Base-by-base conservation (phyloP, 1,140 invertebrate species). In the Akabosia matsudoensis region DNA sequence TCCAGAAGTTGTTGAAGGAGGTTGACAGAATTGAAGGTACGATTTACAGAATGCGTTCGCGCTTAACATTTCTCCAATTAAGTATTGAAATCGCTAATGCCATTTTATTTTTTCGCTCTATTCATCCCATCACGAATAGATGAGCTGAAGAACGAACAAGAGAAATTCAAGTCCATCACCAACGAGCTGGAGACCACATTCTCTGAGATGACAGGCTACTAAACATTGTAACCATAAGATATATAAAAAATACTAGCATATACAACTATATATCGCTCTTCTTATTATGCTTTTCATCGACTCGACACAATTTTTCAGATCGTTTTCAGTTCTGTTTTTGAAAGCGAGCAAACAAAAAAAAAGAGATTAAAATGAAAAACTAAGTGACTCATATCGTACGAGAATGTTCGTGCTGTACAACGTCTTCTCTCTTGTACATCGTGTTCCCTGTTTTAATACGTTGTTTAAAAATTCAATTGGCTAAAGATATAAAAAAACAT, bases 161-260 rank as follows among this genome's bases (percentile, higher is more conserved):
- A 90, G 83, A 87, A 86, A 84, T 89, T 89, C 87, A 89, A 90
- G 82, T 81, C 83, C 70, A 88, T 89, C 82, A 87, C 87, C 79
- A 88, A 89, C 79, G 88, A 89, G 81, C 82, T 89, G 82, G 88
- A 89, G 83, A 82, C 83, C 77, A 89, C 88, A 73, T 89, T 89
- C 83, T 85, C 87, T 76, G 88, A 89, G 82, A 67, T 67, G 61
- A 67, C 61, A 31, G 61, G 61, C 24, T 67, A 67, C 31, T 67
- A 67, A 67, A 22, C 7, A 56, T 7, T 56, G 37, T 56, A 56
- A 24, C 14, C 24, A 56, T 56, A 45, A 45, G 18, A 45, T 45
- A 45, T 45, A 7, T 45, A 10, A 10, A 45, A 45, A 45, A 45
- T 45, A 18, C 18, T n/a, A n/a, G n/a, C n/a, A n/a, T n/a, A n/a